Evolutionary conservation across 1,140 invertebrate genomes (phyloP).

Genomic region (Wasmannia auropunctata): DNA sequence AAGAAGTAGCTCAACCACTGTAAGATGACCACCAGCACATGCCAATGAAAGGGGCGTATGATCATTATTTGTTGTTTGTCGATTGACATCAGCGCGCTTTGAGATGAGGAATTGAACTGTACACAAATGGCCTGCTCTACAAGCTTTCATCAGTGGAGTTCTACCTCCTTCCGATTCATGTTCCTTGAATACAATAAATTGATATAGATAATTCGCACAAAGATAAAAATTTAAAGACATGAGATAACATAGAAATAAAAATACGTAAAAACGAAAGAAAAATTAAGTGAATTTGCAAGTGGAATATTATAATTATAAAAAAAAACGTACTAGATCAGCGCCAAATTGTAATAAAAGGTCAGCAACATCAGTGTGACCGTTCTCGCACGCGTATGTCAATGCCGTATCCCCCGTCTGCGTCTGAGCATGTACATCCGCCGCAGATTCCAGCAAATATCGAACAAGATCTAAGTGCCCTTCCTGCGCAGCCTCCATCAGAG

Average conservation of each 20-base stretch:
- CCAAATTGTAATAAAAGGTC: conserved; percentile 95
- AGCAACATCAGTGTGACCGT: conserved; percentile 97
- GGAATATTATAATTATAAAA: conserved; percentile 5
- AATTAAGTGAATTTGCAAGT: too few species aligned
- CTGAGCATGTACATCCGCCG: conserved; percentile 96
- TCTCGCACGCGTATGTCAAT: conserved; percentile 98
- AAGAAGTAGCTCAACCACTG: conserved; percentile 96
- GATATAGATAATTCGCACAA: conserved; percentile 1
- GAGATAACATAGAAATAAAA: background rate
- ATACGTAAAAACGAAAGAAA: background rate
- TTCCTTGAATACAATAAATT: conserved; percentile 86
- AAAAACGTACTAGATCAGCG: conserved; percentile 91
- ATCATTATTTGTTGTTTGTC: conserved; percentile 98
- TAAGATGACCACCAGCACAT: conserved; percentile 97
- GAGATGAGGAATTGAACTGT: conserved; percentile 98
- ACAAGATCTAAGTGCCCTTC: conserved; percentile 98
- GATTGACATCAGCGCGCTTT: conserved; percentile 97
- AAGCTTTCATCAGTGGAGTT: conserved; percentile 99
- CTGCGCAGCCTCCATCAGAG: conserved; percentile 99
- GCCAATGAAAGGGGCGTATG: conserved; percentile 99
- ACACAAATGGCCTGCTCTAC: conserved; percentile 98
- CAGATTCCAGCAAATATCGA: conserved; percentile 92
- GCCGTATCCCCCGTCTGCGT: conserved; percentile 98
- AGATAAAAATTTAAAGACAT: background rate
- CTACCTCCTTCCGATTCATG: conserved; percentile 97